Evolutionary conservation across 1,140 invertebrate species (phyloP), one percentile per base, ranked within the genome.

Genomic region (Caenorhabditis inopinata): DNA sequence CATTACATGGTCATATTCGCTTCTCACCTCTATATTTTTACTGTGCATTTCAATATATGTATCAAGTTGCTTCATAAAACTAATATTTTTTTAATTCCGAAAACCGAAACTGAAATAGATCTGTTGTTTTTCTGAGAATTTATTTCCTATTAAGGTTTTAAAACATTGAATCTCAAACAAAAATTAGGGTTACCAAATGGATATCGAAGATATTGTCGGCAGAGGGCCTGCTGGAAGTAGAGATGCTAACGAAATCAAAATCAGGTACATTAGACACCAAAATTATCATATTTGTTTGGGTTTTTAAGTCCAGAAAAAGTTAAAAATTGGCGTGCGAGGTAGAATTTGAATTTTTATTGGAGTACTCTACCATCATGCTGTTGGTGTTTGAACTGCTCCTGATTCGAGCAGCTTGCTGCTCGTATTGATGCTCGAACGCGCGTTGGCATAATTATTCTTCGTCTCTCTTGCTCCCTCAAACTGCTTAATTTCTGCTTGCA

Each of bases 181-280:
- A 38, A 18, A n/a, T 42, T 25, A 68, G 32, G 58, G 58, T 68
- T 42, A 68, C 32, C 35, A 68, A 38, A 68, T 68, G 58, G 58
- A 68, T 42, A 68, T 68, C 58, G 58, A 68, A 38, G 58, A 68
- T 68, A 68, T 68, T 32, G 58, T 68, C 18, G 58, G 58, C 18
- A 35, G 58, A 68, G 58, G 58, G 9, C 58, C 58, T 21, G 58
- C 38, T 7, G 58, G 32, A 21, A 68, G 32, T 12, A 35, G 58
- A 68, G 58, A 68, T 68, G 58, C 58, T 2, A n/a, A 11, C 6
- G 47, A 75, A 1, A 48, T 75, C 14, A 49, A 48, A 21, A 75
- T 48, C 11, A 16, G 74, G 74, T 75, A 48, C 5, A 51, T 6
- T n/a, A n/a, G n/a, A n/a, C n/a, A n/a, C n/a, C n/a, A n/a, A n/a